Conservation (phyloP, 2,888 invertebrate species). For the Ophion slaviceki region DNA sequence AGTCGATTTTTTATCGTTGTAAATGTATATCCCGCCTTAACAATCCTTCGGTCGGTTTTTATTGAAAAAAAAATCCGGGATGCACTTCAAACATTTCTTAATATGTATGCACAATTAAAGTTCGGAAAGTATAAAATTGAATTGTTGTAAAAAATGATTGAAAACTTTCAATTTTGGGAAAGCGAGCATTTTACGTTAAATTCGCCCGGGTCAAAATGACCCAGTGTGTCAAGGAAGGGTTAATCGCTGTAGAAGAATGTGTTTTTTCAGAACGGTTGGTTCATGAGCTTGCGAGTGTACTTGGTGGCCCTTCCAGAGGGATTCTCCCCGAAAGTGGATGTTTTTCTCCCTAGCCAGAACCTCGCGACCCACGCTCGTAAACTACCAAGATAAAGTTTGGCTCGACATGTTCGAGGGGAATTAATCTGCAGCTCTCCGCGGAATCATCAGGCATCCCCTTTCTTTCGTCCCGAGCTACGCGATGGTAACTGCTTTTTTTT, state of each 20-base stretch:
- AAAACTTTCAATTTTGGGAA: too few relatives aligned
- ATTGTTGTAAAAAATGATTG: too few relatives aligned
- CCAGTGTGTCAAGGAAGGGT: too few relatives aligned
- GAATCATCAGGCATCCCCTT: slow-evolving; percentile 41
- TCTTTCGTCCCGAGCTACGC: slow-evolving; percentile 19
- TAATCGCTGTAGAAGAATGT: background rate
- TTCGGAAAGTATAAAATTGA: too few relatives aligned
- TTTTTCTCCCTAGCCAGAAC: slow-evolving; percentile 11
- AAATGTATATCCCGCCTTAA: too few relatives aligned
- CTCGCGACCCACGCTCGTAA: slow-evolving; percentile 31
- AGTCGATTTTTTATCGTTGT: too few relatives aligned
- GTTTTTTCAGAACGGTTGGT: background rate
- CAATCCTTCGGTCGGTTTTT: too few relatives aligned
- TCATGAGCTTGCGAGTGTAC: background rate
- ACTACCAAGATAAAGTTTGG: slow-evolving; percentile 21
- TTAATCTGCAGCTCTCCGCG: slow-evolving; percentile 45
- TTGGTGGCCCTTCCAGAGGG: background rate
- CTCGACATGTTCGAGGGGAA: slow-evolving; percentile 42
- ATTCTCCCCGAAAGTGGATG: background rate
- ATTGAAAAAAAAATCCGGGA: too few relatives aligned
- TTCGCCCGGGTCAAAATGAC: too few relatives aligned
- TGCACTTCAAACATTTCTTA: too few relatives aligned
- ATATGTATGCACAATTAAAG: too few relatives aligned
- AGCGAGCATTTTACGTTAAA: too few relatives aligned
- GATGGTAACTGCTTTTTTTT: background rate